Conservation (phyloP, 2,113 vertebrate species). For the Oreochromis spilurus region DNA sequence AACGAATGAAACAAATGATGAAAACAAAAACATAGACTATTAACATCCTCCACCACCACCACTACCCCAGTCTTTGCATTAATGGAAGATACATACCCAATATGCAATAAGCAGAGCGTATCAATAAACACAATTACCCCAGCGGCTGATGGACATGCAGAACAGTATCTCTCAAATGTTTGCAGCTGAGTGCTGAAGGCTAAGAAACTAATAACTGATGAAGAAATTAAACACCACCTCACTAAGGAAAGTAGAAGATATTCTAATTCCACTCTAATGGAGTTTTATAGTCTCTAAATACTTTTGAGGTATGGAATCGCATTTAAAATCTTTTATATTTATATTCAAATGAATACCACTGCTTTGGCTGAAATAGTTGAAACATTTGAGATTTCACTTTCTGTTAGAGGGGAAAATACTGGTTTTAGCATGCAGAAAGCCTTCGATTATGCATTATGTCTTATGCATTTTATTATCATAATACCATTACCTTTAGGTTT, state of each 20-base stretch:
- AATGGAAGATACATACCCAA: slow-evolving; percentile 40
- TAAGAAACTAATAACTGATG: slow-evolving; percentile 51
- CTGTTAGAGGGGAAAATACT: background rate
- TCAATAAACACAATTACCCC: slow-evolving; percentile 60
- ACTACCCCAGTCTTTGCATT: background rate
- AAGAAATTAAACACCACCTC: slow-evolving; percentile 30
- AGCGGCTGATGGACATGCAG: slow-evolving; percentile 14
- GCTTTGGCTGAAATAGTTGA: background rate
- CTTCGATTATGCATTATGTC: background rate
- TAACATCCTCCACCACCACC: background rate
- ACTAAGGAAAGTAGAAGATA: background rate
- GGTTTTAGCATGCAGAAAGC: background rate
- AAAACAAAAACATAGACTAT: slow-evolving; percentile 9
- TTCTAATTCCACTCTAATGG: background rate
- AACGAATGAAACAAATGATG: slow-evolving; percentile 38
- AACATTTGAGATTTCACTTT: background rate
- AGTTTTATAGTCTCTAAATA: background rate
- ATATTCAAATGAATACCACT: background rate
- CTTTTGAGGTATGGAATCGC: background rate
- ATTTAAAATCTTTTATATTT: background rate
- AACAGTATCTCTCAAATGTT: slow-evolving; percentile 15
- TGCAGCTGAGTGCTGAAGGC: slow-evolving; percentile 13
- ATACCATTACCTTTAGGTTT: background rate
- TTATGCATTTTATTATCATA: background rate
- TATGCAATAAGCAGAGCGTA: slow-evolving; percentile 30